These are phyloP conservation scores for Mechanitis mazaeus DNA, from an alignment of 2,888 invertebrate genomes.

Conservation along the genomic window DNA sequence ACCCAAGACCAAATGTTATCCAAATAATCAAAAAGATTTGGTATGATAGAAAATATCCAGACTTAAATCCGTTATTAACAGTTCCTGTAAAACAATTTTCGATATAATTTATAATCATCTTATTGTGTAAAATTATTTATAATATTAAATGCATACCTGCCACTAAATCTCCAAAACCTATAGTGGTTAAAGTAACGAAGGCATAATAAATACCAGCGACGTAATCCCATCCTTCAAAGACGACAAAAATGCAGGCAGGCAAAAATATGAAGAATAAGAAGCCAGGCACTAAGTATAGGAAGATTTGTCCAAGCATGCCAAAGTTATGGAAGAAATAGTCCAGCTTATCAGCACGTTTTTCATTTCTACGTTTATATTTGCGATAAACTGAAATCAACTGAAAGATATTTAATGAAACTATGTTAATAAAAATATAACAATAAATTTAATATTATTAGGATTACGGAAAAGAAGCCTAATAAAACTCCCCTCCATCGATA, in stretches of 20 bases:
- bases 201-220: conserved; percentile 90
- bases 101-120: background rate
- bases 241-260: conserved; percentile 88
- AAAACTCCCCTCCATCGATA: no score
- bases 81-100: conserved; percentile 56
- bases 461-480: no score
- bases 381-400: conserved; percentile 87
- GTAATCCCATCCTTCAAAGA: conserved; percentile 91
- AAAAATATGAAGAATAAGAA: conserved; percentile 90
- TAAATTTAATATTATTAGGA: no score
- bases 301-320: conserved; percentile 86
- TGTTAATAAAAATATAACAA: no score
- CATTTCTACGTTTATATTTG: conserved; percentile 85
- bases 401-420: conserved; percentile 32
- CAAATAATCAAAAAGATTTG: conserved; percentile 89
- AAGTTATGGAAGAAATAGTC: conserved; percentile 81
- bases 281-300: conserved; percentile 91
- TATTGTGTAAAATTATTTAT: background rate
- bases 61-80: conserved; percentile 68
- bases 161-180: conserved; percentile 95
- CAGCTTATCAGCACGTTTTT: conserved; percentile 74
- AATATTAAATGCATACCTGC: conserved; percentile 77
- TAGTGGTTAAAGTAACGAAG: conserved; percentile 90
- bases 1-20: conserved; percentile 95
- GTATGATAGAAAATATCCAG: conserved; percentile 83